Conservation (phyloP, 23 tunicate genomes). For the Ascidia mentula region DNA sequence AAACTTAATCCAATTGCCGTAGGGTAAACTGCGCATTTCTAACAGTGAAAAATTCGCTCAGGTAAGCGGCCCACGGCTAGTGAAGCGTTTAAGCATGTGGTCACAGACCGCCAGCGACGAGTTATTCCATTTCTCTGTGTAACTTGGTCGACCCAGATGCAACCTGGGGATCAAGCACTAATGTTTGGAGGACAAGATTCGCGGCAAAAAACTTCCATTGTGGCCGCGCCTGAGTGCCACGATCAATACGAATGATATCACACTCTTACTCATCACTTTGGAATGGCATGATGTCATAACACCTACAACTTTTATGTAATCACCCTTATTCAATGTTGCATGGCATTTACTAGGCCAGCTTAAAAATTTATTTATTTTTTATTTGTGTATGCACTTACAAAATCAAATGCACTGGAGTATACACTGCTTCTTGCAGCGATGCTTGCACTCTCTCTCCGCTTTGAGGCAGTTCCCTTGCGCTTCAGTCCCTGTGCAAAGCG, state of each 20-base stretch:
- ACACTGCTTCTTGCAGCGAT: slow-evolving; percentile 56
- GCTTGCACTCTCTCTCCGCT: slow-evolving; percentile 74
- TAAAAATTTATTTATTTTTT: too few species aligned
- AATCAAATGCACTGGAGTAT: slow-evolving; percentile 57
- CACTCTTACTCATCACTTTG: not conserved
- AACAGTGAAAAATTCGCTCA: not conserved
- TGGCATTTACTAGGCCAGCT: too few species aligned
- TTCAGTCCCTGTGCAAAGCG: slow-evolving; percentile 77
- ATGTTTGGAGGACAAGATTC: too few species aligned
- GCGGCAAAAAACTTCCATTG: not conserved
- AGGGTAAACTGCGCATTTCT: not conserved
- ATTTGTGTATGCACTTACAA: slow-evolving; percentile 37
- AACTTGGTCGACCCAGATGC: too few species aligned
- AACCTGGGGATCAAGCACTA: too few species aligned
- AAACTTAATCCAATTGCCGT: not conserved
- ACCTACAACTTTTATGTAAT: too few species aligned
- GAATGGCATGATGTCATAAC: not conserved
- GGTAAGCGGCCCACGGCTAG: not conserved
- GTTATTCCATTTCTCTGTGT: not conserved
- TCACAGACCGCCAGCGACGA: not conserved
- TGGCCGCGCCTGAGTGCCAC: not conserved
- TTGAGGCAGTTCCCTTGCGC: slow-evolving; percentile 71
- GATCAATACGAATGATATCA: not conserved
- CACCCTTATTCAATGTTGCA: too few species aligned
- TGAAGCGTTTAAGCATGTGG: not conserved